Percentiles rank a stretch among this genome's conserved stretches.
Evolutionary conservation across 2,888 invertebrate genomes (phyloP).

Genomic region (Himalopsyche anomala): DNA sequence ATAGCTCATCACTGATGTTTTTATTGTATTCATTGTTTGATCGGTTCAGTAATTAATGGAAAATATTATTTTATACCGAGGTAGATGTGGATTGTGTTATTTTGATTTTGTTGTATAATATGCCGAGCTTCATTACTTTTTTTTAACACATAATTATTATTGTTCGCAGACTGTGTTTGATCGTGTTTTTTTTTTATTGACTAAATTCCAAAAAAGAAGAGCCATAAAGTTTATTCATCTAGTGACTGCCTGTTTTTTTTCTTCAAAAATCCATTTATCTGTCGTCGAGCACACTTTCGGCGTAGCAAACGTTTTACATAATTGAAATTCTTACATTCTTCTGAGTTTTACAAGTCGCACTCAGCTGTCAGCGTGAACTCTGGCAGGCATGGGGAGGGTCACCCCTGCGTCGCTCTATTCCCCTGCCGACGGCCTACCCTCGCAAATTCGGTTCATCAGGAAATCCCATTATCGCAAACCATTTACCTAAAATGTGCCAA

Average conservation of each 20-base stretch:
- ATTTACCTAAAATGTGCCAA: slow-evolving; percentile 64
- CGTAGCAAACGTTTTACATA: slow-evolving; percentile 55
- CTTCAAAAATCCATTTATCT: slow-evolving; percentile 53
- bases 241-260: slow-evolving; percentile 48
- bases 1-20: too few species aligned
- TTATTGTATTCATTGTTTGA: too few species aligned
- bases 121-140: too few species aligned
- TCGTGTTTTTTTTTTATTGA: slow-evolving; percentile 11
- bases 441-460: slow-evolving; percentile 65
- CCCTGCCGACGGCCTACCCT: slow-evolving; percentile 20
- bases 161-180: not conserved
- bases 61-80: too few species aligned
- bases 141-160: not conserved
- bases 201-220: slow-evolving; percentile 13
- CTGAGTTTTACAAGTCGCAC: slow-evolving; percentile 54
- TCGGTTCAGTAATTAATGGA: too few species aligned
- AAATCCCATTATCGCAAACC: slow-evolving; percentile 65
- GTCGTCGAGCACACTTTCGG: slow-evolving; percentile 55
- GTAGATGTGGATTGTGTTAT: too few species aligned
- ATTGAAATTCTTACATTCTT: slow-evolving; percentile 65
- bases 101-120: too few species aligned
- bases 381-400: slow-evolving; percentile 4
- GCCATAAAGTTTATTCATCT: slow-evolving; percentile 42
- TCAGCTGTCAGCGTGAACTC: slow-evolving; percentile 43
- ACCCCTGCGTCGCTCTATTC: slow-evolving; percentile 35